These are phyloP conservation scores for Hypsibius dujardini DNA, from an alignment of 1,140 invertebrate species.

Conservation along the genomic window DNA sequence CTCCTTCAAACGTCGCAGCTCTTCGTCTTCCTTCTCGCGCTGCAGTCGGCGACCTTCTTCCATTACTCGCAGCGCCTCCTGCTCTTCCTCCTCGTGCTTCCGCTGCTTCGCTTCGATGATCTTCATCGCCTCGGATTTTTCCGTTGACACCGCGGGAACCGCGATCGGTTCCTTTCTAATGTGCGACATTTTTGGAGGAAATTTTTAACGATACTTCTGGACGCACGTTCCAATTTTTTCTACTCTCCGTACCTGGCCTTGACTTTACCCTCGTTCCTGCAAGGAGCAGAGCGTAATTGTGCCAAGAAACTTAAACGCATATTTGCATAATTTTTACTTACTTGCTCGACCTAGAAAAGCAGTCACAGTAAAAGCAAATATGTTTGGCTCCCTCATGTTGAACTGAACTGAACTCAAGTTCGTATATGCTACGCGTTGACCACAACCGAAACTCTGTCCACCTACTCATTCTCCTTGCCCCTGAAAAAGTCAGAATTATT, in stretches of 20 bases:
- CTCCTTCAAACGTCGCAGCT: slow-evolving; percentile 79
- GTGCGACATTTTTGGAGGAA: neutral
- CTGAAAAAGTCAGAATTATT: too few relatives aligned
- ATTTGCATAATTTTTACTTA: too few relatives aligned
- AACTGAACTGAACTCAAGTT: too few relatives aligned
- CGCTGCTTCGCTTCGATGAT: slow-evolving; percentile 16
- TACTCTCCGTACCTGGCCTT: neutral
- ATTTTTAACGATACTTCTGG: neutral
- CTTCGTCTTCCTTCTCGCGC: slow-evolving; percentile 79
- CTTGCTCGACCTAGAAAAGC: too few relatives aligned
- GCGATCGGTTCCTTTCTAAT: neutral
- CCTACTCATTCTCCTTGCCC: too few relatives aligned
- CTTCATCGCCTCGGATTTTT: neutral
- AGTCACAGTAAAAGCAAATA: too few relatives aligned
- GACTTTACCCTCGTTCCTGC: too few relatives aligned
- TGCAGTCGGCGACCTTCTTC: slow-evolving; percentile 78
- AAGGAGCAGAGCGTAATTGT: too few relatives aligned
- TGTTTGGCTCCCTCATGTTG: too few relatives aligned
- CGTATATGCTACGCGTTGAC: too few relatives aligned
- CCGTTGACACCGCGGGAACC: neutral
- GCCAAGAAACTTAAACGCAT: too few relatives aligned
- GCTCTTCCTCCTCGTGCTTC: slow-evolving; percentile 2
- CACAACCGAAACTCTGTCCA: too few relatives aligned
- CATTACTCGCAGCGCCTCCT: neutral
- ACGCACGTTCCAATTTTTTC: neutral